These are phyloP conservation scores for Passerina amoena DNA, from an alignment of 2,113 vertebrate genomes.

Conservation along the genomic window DNA sequence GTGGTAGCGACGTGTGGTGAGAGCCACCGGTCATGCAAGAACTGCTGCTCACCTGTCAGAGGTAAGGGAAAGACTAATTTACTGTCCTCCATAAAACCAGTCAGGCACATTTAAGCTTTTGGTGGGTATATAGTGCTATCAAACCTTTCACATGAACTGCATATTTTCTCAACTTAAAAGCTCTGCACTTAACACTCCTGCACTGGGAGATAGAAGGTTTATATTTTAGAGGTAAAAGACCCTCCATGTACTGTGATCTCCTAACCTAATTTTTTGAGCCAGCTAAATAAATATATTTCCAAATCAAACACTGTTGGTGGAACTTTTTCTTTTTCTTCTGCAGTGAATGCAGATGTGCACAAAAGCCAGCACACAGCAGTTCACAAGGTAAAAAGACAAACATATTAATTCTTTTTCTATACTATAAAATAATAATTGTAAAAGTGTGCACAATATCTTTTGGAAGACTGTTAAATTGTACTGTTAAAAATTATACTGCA, in stretches of 20 bases:
- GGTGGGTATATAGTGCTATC: slow-evolving; percentile 51
- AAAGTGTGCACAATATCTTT: slow-evolving; percentile 24
- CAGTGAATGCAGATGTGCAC: neutral
- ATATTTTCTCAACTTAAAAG: slow-evolving; percentile 51
- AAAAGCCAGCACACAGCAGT: neutral
- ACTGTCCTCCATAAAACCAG: slow-evolving; percentile 67
- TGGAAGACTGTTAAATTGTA: neutral
- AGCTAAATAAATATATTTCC: neutral
- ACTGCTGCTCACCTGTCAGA: slow-evolving; percentile 78
- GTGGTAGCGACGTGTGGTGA: slow-evolving; percentile 41
- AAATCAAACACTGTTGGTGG: neutral
- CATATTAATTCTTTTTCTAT: neutral
- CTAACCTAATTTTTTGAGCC: neutral
- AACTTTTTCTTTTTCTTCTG: neutral
- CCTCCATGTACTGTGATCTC: neutral
- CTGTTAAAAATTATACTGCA: slow-evolving; percentile 62
- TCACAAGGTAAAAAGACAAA: neutral
- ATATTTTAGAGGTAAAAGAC: neutral
- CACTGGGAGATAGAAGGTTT: neutral
- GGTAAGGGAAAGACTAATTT: slow-evolving; percentile 71
- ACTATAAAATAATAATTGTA: neutral
- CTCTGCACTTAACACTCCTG: slow-evolving; percentile 33
- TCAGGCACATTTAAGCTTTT: slow-evolving; percentile 57
- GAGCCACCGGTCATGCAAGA: slow-evolving; percentile 70
- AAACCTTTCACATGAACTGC: slow-evolving; percentile 19